Conservation (phyloP, 2,113 vertebrate species). For the Leucopsar rothschildi region DNA sequence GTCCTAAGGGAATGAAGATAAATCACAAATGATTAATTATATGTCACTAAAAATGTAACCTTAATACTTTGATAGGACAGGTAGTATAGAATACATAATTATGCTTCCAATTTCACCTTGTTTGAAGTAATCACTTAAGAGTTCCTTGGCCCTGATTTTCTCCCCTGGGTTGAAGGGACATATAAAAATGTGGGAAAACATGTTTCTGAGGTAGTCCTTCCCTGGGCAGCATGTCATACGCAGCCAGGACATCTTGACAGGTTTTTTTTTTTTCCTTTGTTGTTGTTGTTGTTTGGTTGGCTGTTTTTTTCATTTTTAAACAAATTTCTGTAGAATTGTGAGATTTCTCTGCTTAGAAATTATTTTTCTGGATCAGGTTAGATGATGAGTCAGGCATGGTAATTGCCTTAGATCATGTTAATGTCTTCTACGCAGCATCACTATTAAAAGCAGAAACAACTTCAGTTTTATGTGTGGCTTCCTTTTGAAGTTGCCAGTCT, state of each 20-base stretch:
- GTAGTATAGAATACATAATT: not conserved
- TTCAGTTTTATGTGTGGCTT: not conserved
- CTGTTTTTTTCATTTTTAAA: not conserved
- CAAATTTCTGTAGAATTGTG: not conserved
- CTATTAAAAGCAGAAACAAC: not conserved
- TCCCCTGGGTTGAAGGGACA: not conserved
- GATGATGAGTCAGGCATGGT: not conserved
- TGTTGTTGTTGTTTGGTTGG: not conserved
- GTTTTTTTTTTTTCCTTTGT: too few relatives aligned
- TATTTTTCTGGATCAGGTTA: not conserved
- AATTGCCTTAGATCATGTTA: not conserved
- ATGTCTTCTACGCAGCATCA: not conserved
- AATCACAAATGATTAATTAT: not conserved
- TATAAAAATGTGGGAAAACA: not conserved
- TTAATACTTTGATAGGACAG: not conserved
- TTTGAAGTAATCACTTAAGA: not conserved
- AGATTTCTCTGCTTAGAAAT: not conserved
- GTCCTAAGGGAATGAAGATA: not conserved
- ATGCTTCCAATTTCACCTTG: not conserved
- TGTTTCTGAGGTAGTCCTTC: not conserved
- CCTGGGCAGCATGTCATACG: not conserved
- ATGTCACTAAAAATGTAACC: not conserved
- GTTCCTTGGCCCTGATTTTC: not conserved
- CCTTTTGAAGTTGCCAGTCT: not conserved
- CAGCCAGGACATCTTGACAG: too few relatives aligned